Conservation (phyloP, 2,888 invertebrate species). For the Nephrotoma guestfalica region DNA sequence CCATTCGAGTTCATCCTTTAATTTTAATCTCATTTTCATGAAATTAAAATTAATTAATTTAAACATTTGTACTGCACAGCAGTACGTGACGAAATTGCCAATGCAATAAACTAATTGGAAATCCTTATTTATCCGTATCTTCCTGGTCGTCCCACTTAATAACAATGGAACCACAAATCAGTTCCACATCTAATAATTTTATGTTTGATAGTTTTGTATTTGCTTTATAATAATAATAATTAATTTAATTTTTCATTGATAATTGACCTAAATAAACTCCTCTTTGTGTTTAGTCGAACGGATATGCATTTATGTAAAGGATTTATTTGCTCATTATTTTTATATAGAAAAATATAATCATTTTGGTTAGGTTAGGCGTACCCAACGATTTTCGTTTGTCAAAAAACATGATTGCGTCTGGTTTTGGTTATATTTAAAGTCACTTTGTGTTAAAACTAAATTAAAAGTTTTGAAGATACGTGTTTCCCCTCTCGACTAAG, state of each 20-base stretch:
- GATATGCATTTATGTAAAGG: neutral
- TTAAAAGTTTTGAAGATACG: neutral
- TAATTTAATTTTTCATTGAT: neutral
- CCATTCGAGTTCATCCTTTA: neutral
- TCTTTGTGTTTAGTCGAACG: neutral
- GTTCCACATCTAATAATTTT: too few relatives aligned
- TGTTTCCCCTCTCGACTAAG: too few relatives aligned
- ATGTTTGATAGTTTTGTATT: neutral
- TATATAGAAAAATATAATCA: neutral
- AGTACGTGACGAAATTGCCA: neutral
- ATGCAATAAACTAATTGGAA: neutral
- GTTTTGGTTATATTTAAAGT: neutral
- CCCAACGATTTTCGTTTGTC: neutral
- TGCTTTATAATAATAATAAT: neutral
- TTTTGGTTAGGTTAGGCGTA: neutral
- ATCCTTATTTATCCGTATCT: neutral
- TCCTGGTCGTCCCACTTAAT: neutral
- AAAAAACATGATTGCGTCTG: neutral
- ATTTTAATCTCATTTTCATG: neutral
- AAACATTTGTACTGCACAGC: constrained; percentile 16
- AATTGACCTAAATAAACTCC: neutral
- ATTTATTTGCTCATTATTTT: neutral
- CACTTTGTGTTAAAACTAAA: neutral
- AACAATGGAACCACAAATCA: too few relatives aligned
- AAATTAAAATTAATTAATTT: constrained; percentile 13